Evolutionary conservation across 2,888 invertebrate genomes (phyloP).

Genomic region (Caenorhabditis angaria): DNA sequence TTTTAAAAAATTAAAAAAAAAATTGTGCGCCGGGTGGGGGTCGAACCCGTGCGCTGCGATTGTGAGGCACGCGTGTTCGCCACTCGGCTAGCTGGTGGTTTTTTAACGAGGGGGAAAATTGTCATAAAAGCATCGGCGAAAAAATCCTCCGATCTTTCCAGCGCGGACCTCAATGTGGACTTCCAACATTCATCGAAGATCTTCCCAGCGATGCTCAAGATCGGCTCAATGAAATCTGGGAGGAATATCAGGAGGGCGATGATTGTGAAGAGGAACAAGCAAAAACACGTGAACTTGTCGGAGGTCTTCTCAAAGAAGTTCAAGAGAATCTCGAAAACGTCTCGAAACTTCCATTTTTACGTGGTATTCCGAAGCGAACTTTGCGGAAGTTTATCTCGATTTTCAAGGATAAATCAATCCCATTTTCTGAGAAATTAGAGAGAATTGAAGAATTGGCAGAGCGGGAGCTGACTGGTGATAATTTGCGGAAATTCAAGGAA

Average conservation of each 20-base stretch:
- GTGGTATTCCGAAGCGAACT: constrained; percentile 33
- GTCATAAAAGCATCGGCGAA: too few species aligned
- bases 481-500: constrained; percentile 56
- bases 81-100: too few species aligned
- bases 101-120: too few species aligned
- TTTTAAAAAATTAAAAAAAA: too few species aligned
- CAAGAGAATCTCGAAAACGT: constrained; percentile 26
- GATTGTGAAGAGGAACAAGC: constrained; percentile 54
- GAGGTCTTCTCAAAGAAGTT: constrained; percentile 30
- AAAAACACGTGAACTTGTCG: constrained; percentile 49
- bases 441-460: constrained; percentile 55
- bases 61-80: too few species aligned
- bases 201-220: constrained; percentile 43
- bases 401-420: constrained; percentile 47
- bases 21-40: too few species aligned
- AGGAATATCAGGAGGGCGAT: constrained; percentile 54
- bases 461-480: constrained; percentile 52
- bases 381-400: constrained; percentile 47
- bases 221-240: constrained; percentile 49
- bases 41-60: too few species aligned
- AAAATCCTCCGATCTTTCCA: neutral
- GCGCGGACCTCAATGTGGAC: constrained; percentile 50
- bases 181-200: constrained; percentile 47
- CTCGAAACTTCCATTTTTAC: constrained; percentile 34
- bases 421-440: constrained; percentile 43